Evolutionary conservation across 2,888 invertebrate species (phyloP).

Genomic region (Sycophila texana): DNA sequence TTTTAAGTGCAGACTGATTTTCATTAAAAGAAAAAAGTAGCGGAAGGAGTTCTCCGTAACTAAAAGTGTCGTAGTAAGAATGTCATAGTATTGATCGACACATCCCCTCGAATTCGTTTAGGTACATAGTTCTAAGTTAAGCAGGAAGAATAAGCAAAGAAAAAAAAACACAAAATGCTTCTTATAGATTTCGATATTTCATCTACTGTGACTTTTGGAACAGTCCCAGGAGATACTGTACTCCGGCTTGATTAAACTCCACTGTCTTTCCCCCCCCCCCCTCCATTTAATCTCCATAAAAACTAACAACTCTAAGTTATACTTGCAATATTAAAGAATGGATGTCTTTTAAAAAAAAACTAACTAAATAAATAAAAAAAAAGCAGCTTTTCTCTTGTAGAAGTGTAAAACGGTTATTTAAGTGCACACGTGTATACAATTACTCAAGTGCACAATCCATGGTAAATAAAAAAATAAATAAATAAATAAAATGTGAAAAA

Average conservation of each 20-base stretch:
- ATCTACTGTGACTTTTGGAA: slow-evolving; percentile 1
- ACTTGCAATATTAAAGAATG: slow-evolving; percentile 40
- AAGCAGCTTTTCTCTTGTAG: slow-evolving; percentile 24
- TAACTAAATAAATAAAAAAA: slow-evolving; percentile 4
- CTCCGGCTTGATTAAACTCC: slow-evolving; percentile 29
- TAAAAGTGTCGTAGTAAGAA: too few relatives aligned
- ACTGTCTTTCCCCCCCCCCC: not conserved
- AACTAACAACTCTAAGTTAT: slow-evolving; percentile 40
- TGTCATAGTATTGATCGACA: not conserved
- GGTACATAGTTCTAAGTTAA: slow-evolving; percentile 1
- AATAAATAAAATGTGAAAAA: not conserved
- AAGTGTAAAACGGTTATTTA: slow-evolving; percentile 23
- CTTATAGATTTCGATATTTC: slow-evolving; percentile 20
- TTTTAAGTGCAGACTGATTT: not conserved
- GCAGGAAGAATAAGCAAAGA: not conserved
- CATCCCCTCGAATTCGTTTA: slow-evolving; percentile 17
- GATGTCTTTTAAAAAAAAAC: slow-evolving; percentile 25
- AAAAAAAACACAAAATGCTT: slow-evolving; percentile 5
- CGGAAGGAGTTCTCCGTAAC: not conserved
- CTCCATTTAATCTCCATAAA: slow-evolving; percentile 18
- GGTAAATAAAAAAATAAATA: not conserved
- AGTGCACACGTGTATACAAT: not conserved
- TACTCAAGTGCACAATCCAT: slow-evolving; percentile 7
- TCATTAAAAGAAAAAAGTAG: not conserved
- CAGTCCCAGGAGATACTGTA: slow-evolving; percentile 8